Evolutionary conservation across 2,113 vertebrate genomes (phyloP).

Genomic region (Cyanoliseus patagonus): DNA sequence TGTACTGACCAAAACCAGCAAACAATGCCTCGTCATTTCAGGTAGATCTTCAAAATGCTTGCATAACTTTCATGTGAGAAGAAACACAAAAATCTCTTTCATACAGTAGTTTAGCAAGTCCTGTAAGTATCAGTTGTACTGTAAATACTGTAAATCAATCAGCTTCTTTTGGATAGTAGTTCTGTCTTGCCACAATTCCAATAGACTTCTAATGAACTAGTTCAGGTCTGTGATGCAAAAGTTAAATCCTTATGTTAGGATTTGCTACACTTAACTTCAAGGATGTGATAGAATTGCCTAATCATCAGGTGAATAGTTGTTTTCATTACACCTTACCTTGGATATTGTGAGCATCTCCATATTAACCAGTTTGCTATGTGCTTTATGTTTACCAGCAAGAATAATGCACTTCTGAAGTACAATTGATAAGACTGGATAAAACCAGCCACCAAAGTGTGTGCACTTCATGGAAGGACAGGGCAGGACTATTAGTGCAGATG

Average conservation of each 20-base stretch:
- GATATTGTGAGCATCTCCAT: not conserved
- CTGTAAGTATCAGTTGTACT: not conserved
- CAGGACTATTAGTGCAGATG: not conserved
- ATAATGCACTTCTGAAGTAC: not conserved
- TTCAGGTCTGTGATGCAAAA: not conserved
- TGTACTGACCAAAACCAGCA: not conserved
- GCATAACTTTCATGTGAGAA: not conserved
- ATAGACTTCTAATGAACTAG: not conserved
- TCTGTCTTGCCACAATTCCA: not conserved
- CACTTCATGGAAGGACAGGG: not conserved
- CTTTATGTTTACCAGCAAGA: not conserved
- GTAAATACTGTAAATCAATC: not conserved
- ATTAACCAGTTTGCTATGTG: not conserved
- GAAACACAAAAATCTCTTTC: not conserved
- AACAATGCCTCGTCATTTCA: not conserved
- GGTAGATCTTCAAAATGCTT: fast-evolving
- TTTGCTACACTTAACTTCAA: not conserved
- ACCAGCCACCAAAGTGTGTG: not conserved
- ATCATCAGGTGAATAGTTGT: not conserved
- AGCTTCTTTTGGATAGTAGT: not conserved
- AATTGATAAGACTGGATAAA: not conserved
- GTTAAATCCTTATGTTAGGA: not conserved
- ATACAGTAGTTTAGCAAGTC: not conserved
- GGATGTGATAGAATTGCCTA: not conserved
- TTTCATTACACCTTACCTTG: not conserved